Evolutionary conservation across 2,797 vertebrate genomes (phyloP).

Genomic region (Sardinella longiceps): DNA sequence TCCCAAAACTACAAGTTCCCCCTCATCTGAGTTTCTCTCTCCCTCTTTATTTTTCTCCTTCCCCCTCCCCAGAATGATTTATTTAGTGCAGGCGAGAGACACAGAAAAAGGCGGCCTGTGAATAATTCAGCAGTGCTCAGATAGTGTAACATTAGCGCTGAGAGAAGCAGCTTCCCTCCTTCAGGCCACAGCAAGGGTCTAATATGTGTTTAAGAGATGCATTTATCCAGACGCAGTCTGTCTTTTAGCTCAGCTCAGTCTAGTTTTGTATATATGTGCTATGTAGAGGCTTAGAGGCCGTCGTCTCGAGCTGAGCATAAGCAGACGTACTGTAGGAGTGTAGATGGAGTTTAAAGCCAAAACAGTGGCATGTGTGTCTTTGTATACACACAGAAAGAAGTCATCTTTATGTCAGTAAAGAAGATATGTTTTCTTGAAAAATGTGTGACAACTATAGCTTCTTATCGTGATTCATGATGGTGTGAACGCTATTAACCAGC

Average conservation of each 20-base stretch:
- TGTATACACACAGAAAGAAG: background rate
- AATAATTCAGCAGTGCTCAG: conserved; percentile 89
- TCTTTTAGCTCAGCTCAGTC: background rate
- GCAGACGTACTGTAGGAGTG: background rate
- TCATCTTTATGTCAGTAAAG: background rate
- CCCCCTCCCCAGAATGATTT: conserved; percentile 35
- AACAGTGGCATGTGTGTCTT: background rate
- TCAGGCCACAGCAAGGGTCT: conserved; percentile 26
- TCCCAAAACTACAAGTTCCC: background rate
- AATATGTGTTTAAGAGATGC: background rate
- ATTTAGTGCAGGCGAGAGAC: conserved; percentile 75
- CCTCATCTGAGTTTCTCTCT: background rate
- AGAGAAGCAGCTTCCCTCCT: conserved; percentile 36
- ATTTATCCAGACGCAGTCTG: background rate
- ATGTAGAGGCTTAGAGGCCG: background rate
- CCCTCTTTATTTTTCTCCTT: conserved; percentile 25
- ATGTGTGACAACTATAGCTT: background rate
- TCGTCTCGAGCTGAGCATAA: background rate
- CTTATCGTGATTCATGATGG: background rate
- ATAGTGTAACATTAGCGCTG: conserved; percentile 60
- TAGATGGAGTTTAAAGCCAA: background rate
- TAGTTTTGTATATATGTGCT: background rate
- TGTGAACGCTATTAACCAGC: background rate
- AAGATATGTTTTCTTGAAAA: background rate
- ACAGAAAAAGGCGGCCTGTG: conserved; percentile 67